phyloP scores from a whole-genome alignment of 2,113 vertebrate species.

The Patagioenas fasciata region DNA sequence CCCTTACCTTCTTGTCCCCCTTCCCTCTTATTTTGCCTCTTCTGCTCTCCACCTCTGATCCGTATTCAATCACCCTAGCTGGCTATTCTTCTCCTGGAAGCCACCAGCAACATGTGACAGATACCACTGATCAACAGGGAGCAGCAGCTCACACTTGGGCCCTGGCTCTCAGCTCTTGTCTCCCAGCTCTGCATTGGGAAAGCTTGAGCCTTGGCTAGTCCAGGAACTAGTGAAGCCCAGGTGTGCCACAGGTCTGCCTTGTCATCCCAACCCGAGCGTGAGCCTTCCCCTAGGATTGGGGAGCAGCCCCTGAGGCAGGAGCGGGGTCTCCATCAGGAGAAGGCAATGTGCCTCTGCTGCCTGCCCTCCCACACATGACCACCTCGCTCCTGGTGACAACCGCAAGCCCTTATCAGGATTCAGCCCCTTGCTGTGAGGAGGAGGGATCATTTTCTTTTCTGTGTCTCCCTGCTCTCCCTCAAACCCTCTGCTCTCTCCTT shows the following conservation, averaged over 20 bases:
- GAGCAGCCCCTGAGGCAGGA: background rate
- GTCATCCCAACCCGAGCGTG: background rate
- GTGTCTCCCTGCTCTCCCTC: background rate
- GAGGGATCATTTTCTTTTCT: constrained; percentile 26
- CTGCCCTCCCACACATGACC: background rate
- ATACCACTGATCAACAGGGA: constrained; percentile 49
- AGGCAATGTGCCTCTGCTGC: background rate
- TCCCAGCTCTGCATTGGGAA: constrained; percentile 47
- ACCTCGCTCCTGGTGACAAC: background rate
- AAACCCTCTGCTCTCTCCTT: constrained; percentile 44
- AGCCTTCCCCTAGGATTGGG: constrained; percentile 14
- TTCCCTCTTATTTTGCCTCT: background rate
- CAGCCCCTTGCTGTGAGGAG: background rate
- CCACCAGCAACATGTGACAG: constrained; percentile 4
- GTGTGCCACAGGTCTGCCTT: constrained; percentile 45
- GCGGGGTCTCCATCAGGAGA: constrained; percentile 22
- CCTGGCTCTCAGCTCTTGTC: background rate
- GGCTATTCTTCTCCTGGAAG: constrained; percentile 26
- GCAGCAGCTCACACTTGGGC: background rate
- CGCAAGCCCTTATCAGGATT: constrained; percentile 33
- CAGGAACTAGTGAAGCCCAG: constrained; percentile 56
- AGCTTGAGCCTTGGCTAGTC: background rate
- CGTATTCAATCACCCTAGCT: constrained; percentile 1
- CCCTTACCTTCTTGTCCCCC: background rate
- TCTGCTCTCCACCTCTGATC: background rate